Evolutionary conservation across 92 coral and sea anemone genomes (phyloP).

Genomic region (Pocillopora grandis): DNA sequence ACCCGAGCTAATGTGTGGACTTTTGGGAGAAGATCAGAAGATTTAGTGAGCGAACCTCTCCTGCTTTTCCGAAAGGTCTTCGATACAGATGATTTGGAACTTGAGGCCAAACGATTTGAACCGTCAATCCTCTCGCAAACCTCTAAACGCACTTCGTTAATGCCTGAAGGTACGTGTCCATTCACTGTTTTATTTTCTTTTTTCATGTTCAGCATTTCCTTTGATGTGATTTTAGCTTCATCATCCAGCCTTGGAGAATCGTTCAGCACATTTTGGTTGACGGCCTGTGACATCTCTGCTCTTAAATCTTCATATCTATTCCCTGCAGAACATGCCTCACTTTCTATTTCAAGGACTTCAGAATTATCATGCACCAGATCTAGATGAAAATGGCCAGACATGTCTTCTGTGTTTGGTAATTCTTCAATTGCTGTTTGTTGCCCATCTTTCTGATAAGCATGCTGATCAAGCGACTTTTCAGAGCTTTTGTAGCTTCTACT

Average conservation of each 20-base stretch:
- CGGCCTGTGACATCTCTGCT: background rate
- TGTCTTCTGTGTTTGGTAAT: too few relatives aligned
- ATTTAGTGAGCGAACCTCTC: conserved; percentile 4
- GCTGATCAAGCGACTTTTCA: background rate
- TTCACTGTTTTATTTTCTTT: background rate
- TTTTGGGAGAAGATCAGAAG: background rate
- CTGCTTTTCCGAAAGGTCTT: conserved; percentile 5
- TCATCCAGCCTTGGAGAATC: background rate
- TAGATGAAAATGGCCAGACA: background rate
- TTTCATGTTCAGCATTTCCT: background rate
- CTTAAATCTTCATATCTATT: background rate
- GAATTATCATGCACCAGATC: background rate
- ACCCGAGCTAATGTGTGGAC: conserved; percentile 31
- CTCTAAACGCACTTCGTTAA: background rate
- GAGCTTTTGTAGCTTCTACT: background rate
- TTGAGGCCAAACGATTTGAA: conserved; percentile 16
- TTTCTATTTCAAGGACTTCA: background rate
- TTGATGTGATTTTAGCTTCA: background rate
- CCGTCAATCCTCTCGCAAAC: background rate
- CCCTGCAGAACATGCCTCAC: background rate
- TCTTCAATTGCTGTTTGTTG: background rate
- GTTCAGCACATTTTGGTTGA: background rate
- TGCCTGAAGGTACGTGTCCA: conserved; percentile 1
- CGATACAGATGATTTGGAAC: background rate
- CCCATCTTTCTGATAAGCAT: background rate